phyloP scores from a whole-genome alignment of 2,113 vertebrate species.

The Salvelinus sp. region DNA sequence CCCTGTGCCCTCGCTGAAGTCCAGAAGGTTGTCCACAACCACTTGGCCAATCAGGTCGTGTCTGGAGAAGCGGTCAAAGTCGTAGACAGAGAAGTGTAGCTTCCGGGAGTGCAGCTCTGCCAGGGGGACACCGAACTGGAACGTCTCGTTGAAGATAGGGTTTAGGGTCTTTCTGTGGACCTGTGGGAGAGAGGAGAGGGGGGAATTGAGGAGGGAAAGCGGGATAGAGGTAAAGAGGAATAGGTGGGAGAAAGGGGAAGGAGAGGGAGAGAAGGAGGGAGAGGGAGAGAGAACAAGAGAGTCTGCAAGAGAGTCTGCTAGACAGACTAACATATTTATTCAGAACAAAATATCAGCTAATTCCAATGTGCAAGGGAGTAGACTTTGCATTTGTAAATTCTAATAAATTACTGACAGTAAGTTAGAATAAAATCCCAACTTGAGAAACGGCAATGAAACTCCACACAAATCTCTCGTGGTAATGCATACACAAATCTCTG shows the following conservation, averaged over 20 bases:
- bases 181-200: slow-evolving; percentile 39
- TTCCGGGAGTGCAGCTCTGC: slow-evolving; percentile 88
- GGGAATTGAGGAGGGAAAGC: background rate
- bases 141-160: slow-evolving; percentile 92
- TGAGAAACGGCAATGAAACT: background rate
- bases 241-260: too few species aligned
- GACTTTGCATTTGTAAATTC: too few species aligned
- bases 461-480: too few species aligned
- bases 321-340: too few species aligned
- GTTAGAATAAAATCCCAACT: background rate
- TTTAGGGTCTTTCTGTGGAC: slow-evolving; percentile 94
- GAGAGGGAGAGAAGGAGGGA: slow-evolving; percentile 7
- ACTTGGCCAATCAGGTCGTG: slow-evolving; percentile 94
- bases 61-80: slow-evolving; percentile 92
- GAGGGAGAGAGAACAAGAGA: slow-evolving; percentile 5
- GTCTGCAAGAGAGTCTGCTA: too few species aligned
- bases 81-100: slow-evolving; percentile 92
- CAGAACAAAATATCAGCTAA: too few species aligned
- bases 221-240: background rate
- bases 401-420: background rate
- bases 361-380: too few species aligned
- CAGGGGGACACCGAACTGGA: slow-evolving; percentile 88
- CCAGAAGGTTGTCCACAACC: slow-evolving; percentile 92
- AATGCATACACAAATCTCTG: background rate
- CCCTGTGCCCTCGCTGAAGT: slow-evolving; percentile 86